Base-by-base conservation (phyloP, 2,888 invertebrate species). In the Ethmia dodecea region DNA sequence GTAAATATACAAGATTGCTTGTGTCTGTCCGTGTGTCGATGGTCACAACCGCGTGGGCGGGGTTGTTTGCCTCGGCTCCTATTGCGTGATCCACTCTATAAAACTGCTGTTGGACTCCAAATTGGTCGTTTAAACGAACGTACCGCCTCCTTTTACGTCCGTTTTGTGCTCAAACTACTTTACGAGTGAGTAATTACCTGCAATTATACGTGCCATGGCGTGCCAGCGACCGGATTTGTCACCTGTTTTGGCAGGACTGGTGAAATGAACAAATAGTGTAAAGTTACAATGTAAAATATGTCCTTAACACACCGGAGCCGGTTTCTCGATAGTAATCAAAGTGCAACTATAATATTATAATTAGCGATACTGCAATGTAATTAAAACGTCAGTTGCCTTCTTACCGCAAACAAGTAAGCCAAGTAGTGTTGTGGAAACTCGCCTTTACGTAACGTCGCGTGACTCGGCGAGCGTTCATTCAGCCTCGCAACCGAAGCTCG, bases 31-130 rank as follows among this genome's bases (percentile, higher is more conserved):
- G 58, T 55, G 53, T 49, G 42, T 43, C 50, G 52, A 53, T 43
- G 41, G 40, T 41, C 42, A 49, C 47, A 8, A 8, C 18, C n/a
- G 31, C 36, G 80, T 81, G 62, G 81, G 80, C 70, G 79, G 69
- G 63, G 74, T 69, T 69, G 83, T 73, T 81, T 71, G 77, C 80
- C 83, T 83, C 78, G 77, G 45, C 60, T 62, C 59, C 69, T 68
- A 73, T 77, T 78, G 76, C 80, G 78, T 73, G 80, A 72, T 70
- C 60, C 58, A 66, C 72, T 70, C 71, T 71, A 78, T 78, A 76
- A 73, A 76, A 75, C 69, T 68, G 70, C 60, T 70, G 68, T 68
- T 66, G 56, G 60, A 59, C 58, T 63, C 65, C 59, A 67, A 75
- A 70, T 73, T 70, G 64, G 60, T 59, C 63, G 52, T 60, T 60